Percentiles rank a stretch among this genome's conserved stretches.
phyloP scores from a whole-genome alignment of 2,888 invertebrate genomes.

The Dendrolimus houi region DNA sequence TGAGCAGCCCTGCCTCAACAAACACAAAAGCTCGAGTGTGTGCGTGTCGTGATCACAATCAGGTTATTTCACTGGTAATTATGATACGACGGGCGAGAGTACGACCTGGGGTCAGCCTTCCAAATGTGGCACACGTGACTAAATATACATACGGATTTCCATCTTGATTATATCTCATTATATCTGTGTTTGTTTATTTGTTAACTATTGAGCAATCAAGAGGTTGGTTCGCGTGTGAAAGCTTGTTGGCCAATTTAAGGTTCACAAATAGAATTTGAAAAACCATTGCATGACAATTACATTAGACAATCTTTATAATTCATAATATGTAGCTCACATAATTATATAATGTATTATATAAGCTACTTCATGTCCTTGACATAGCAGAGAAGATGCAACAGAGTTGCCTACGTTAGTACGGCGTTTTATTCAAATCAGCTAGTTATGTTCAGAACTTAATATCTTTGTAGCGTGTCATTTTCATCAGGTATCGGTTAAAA shows the following conservation, averaged over 20 bases:
- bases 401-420: too few species aligned
- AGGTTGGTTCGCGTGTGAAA: slow-evolving; percentile 26
- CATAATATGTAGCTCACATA: too few species aligned
- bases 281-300: too few species aligned
- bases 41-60: slow-evolving; percentile 72
- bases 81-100: slow-evolving; percentile 66
- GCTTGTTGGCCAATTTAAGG: slow-evolving; percentile 4
- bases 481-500: too few species aligned
- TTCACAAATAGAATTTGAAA: not conserved
- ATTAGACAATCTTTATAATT: too few species aligned
- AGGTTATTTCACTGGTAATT: slow-evolving; percentile 75
- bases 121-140: slow-evolving; percentile 55
- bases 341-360: too few species aligned
- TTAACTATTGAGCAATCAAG: slow-evolving; percentile 21
- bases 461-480: too few species aligned
- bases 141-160: slow-evolving; percentile 36
- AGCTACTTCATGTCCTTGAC: too few species aligned
- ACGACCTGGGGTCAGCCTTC: slow-evolving; percentile 60
- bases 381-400: too few species aligned
- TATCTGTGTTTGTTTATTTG: slow-evolving; percentile 32
- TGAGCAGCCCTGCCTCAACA: slow-evolving; percentile 38
- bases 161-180: slow-evolving; percentile 53
- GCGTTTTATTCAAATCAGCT: too few species aligned
- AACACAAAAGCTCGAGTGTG: slow-evolving; percentile 49
- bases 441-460: too few species aligned